Evolutionary conservation across 2,113 vertebrate genomes (phyloP).

Genomic region (Polypterus senegalus): DNA sequence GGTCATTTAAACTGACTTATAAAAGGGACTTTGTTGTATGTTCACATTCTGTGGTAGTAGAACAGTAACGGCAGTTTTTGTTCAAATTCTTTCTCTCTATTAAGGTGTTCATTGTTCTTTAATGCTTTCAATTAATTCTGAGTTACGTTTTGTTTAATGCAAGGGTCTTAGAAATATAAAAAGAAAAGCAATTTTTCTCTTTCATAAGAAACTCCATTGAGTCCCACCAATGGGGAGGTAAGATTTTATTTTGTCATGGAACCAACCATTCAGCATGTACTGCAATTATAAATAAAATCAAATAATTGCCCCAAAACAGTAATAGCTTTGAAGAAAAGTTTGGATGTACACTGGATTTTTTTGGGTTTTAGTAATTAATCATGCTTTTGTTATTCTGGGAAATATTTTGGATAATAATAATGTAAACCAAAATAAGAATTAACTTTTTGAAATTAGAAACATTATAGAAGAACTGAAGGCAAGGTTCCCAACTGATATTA

Average conservation of each 20-base stretch:
- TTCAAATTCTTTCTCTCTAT: too few relatives aligned
- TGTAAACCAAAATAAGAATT: not conserved
- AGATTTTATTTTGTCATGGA: constrained; percentile 5
- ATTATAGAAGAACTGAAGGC: not conserved
- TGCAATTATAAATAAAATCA: not conserved
- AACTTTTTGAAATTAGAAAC: not conserved
- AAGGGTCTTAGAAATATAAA: constrained; percentile 5
- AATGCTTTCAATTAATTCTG: not conserved
- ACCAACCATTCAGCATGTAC: not conserved
- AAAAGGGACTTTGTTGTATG: too few relatives aligned
- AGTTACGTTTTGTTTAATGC: not conserved
- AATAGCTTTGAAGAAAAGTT: not conserved
- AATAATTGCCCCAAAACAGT: not conserved
- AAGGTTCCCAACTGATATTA: not conserved
- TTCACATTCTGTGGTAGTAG: too few relatives aligned
- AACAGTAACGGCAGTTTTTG: too few relatives aligned
- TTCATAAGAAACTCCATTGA: not conserved
- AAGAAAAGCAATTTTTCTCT: not conserved
- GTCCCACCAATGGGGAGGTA: not conserved
- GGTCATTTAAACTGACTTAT: too few relatives aligned
- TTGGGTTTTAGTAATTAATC: not conserved
- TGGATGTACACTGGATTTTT: not conserved
- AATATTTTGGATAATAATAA: constrained; percentile 3
- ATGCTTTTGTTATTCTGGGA: not conserved
- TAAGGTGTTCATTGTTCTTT: not conserved